A percentile compares a stretch with the other conserved stretches of the same genome.
These are phyloP conservation scores for Toxotes lorentzi DNA, from an alignment of 2,797 vertebrate genomes.

Conservation along the genomic window DNA sequence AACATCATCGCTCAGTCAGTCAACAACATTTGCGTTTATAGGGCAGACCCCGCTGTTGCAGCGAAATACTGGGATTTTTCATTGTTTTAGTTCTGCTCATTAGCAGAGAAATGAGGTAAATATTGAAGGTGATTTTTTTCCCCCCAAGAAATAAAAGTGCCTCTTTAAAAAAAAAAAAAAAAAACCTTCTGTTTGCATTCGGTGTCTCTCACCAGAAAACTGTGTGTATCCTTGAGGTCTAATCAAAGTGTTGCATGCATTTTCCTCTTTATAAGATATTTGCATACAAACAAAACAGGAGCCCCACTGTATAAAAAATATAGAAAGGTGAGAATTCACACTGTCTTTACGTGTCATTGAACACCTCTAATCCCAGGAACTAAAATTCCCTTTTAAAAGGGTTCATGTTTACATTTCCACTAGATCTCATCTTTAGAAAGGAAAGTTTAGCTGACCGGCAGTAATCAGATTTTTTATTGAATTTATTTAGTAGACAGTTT, in stretches of 20 bases:
- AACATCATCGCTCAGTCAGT: no score
- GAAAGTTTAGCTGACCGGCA: background rate
- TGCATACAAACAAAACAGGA: background rate
- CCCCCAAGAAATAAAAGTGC: background rate
- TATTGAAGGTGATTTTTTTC: background rate
- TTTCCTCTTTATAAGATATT: background rate
- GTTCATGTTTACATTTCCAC: background rate
- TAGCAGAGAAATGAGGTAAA: background rate
- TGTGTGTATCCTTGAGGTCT: background rate
- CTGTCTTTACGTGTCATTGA: background rate
- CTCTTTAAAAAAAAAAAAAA: no score
- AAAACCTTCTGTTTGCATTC: background rate
- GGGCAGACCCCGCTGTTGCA: no score
- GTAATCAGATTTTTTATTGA: background rate
- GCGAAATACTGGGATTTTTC: no score
- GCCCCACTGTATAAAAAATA: background rate
- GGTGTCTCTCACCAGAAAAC: background rate
- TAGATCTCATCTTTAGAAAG: background rate
- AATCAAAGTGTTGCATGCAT: background rate
- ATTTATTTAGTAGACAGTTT: constrained; percentile 6
- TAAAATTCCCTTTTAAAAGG: background rate
- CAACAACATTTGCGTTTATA: no score
- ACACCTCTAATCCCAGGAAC: background rate
- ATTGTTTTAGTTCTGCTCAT: background rate
- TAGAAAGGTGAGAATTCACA: background rate